phyloP scores from a whole-genome alignment of 2,797 vertebrate genomes.

The Chromobotia macracanthus region DNA sequence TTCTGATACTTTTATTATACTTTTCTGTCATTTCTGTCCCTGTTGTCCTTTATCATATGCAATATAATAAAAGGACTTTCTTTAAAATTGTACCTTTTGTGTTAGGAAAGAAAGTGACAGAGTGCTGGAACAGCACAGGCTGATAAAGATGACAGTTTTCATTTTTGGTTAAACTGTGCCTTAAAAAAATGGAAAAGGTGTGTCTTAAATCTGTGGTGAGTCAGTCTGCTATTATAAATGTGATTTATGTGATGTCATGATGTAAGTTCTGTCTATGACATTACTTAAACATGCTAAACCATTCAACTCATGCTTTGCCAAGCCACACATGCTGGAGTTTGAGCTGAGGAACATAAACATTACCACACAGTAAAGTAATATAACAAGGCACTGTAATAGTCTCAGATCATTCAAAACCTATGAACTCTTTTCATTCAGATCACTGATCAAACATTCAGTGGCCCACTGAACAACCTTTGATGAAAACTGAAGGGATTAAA shows the following conservation, averaged over 20 bases:
- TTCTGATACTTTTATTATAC: no score
- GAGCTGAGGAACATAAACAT: slow-evolving; percentile 29
- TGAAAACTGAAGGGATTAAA: no score
- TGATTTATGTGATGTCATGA: slow-evolving; percentile 39
- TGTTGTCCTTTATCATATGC: background rate
- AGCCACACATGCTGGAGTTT: slow-evolving; percentile 27
- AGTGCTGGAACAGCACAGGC: background rate
- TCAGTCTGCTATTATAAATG: background rate
- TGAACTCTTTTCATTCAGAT: slow-evolving; percentile 16
- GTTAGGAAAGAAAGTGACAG: background rate
- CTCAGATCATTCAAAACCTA: slow-evolving; percentile 32
- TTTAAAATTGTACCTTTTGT: background rate
- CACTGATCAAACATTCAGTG: slow-evolving; percentile 10
- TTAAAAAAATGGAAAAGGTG: slow-evolving; percentile 17
- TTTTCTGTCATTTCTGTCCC: background rate
- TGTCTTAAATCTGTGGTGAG: slow-evolving; percentile 6
- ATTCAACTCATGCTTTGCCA: slow-evolving; percentile 35
- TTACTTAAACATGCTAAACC: slow-evolving; percentile 31
- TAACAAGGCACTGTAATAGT: slow-evolving; percentile 18
- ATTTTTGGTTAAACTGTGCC: background rate
- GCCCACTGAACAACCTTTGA: no score
- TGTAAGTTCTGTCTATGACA: background rate
- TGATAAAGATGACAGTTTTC: background rate
- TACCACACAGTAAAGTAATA: slow-evolving; percentile 40
- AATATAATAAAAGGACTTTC: background rate